phyloP scores from a whole-genome alignment of 2,113 vertebrate species.

The Chitala chitala region DNA sequence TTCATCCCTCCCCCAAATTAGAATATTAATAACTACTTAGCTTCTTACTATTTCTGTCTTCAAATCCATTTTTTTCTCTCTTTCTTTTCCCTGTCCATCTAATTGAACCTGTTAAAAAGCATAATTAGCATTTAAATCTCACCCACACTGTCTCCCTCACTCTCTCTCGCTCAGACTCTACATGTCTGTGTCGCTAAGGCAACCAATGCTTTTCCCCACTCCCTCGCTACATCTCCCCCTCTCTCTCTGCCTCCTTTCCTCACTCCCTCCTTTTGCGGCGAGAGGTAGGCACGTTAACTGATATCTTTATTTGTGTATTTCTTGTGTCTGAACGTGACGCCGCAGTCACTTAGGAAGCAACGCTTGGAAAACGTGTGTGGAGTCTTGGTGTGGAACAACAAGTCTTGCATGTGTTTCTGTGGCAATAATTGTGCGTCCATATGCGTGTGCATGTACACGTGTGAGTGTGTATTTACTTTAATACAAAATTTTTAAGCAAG shows the following conservation, averaged over 20 bases:
- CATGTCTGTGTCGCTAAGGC: slow-evolving; percentile 73
- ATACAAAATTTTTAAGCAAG: slow-evolving; percentile 7
- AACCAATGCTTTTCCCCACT: slow-evolving; percentile 68
- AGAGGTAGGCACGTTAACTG: slow-evolving; percentile 69
- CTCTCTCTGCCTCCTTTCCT: slow-evolving; percentile 55
- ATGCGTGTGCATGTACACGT: slow-evolving; percentile 43
- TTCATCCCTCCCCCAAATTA: slow-evolving; percentile 29
- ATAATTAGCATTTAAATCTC: slow-evolving; percentile 72
- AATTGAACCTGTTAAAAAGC: slow-evolving; percentile 45
- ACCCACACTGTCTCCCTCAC: slow-evolving; percentile 47
- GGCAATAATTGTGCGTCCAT: slow-evolving; percentile 46
- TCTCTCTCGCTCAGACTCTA: slow-evolving; percentile 52
- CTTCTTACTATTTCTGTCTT: slow-evolving; percentile 41
- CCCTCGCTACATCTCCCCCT: slow-evolving; percentile 54
- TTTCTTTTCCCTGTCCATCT: slow-evolving; percentile 28
- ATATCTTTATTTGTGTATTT: slow-evolving; percentile 46
- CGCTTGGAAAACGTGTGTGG: slow-evolving; percentile 21
- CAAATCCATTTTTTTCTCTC: slow-evolving; percentile 46
- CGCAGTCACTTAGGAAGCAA: too few relatives aligned
- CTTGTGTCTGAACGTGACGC: slow-evolving; percentile 13
- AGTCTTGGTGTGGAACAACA: slow-evolving; percentile 37
- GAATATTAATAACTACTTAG: slow-evolving; percentile 44
- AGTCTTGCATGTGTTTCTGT: slow-evolving; percentile 38
- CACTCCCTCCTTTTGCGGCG: slow-evolving; percentile 63
- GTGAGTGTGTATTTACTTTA: slow-evolving; percentile 1